Conservation (phyloP, 2,113 vertebrate species). For the Pollachius pollachius region DNA sequence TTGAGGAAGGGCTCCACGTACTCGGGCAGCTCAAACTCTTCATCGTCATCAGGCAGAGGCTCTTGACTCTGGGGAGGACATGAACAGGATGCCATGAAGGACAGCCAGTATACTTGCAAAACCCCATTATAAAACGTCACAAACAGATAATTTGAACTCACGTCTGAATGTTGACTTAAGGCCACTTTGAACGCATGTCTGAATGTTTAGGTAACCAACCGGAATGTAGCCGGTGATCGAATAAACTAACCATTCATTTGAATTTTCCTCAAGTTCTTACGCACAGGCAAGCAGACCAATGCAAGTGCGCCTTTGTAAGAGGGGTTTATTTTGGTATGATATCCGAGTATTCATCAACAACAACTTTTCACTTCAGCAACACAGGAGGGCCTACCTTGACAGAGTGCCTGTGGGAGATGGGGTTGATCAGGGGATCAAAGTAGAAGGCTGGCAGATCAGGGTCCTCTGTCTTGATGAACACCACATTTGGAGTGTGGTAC, state of each 20-base stretch:
- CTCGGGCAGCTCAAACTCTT: constrained; percentile 97
- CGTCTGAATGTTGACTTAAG: neutral
- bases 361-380: neutral
- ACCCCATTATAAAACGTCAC: neutral
- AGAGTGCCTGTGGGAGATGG: constrained; percentile 96
- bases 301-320: constrained; percentile 63
- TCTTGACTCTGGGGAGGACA: constrained; percentile 85
- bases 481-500: constrained; percentile 98
- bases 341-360: neutral
- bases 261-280: constrained; percentile 59
- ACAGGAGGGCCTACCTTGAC: constrained; percentile 83
- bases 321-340: constrained; percentile 7
- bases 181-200: constrained; percentile 26
- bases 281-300: constrained; percentile 56
- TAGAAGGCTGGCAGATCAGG: constrained; percentile 98
- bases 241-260: constrained; percentile 41
- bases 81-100: neutral
- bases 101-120: neutral
- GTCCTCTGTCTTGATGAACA: constrained; percentile 99
- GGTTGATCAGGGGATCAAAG: constrained; percentile 97
- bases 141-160: neutral
- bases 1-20: constrained; percentile 96
- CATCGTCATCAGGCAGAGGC: constrained; percentile 94
- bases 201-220: constrained; percentile 25
- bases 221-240: constrained; percentile 39